Evolutionary conservation across 1,140 invertebrate genomes (phyloP), one percentile per base, ranked within the genome.

Genomic region (Drosophila neocordata): DNA sequence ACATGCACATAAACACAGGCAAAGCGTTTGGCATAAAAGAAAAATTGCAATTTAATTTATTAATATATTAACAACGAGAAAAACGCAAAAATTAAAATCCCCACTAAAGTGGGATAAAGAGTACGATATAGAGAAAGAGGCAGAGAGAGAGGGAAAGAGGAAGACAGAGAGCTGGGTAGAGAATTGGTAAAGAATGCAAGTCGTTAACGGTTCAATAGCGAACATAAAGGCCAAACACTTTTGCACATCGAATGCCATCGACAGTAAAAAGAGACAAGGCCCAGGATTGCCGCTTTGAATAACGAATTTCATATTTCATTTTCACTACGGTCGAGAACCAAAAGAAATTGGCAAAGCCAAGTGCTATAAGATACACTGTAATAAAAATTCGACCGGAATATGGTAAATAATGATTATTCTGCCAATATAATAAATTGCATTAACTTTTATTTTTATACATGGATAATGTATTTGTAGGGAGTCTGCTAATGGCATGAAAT

Each of bases 11-110:
- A 31, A 13, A 48, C 58, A 59, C 59, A 58, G 51, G 48, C 67
- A 71, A 75, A 79, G 77, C 65, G 65, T 48, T 64, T 66, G 20
- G 57, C 22, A 68, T 73, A 73, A 84, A 74, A 79, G 69, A 53
- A 75, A 74, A 87, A 82, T 72, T 74, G 65, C 67, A 78, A 75
- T 87, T 78, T 78, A 74, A 84, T 85, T 74, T 84, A 77, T 85
- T 70, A 71, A 85, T 78, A 67, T 75, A 82, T 78, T 75, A 85
- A 78, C 44, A 69, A 73, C 59, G 55, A 53, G 64, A 20, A 57
- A 83, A 73, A 65, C 68, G 58, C 62, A 68, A 71, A 79, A 81
- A 77, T 77, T 74, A 85, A 85, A 77, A 56, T 58, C 37, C 52
- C 18, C 64, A 41, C 58, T 37, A 52, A 37, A 27, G 27, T 31